These are phyloP conservation scores for Pinna nobilis DNA, from an alignment of 1,140 invertebrate genomes.

Conservation along the genomic window DNA sequence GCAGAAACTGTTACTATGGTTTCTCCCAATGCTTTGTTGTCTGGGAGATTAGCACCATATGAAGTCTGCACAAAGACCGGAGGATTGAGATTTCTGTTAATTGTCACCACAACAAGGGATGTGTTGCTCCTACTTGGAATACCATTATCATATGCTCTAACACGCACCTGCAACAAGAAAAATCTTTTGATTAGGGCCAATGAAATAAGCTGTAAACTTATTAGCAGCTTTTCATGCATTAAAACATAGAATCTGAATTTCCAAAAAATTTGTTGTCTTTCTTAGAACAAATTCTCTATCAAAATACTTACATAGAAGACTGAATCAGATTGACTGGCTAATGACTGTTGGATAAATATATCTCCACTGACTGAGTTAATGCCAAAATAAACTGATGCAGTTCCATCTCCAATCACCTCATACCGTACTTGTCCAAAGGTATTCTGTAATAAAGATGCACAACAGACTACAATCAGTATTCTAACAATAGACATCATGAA, in stretches of 20 bases:
- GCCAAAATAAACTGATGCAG: constrained; percentile 45
- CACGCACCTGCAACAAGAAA: constrained; percentile 42
- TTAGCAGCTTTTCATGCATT: too few relatives aligned
- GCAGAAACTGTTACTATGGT: constrained; percentile 40
- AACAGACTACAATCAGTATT: too few relatives aligned
- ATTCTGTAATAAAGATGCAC: constrained; percentile 7
- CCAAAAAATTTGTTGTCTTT: too few relatives aligned
- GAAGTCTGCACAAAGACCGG: constrained; percentile 40
- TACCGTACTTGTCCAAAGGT: constrained; percentile 46
- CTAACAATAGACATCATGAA: too few relatives aligned
- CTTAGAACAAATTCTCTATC: too few relatives aligned
- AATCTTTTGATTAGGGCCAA: too few relatives aligned
- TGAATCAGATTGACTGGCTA: constrained; percentile 3
- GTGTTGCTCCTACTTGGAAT: constrained; percentile 50
- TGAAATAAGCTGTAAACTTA: background rate
- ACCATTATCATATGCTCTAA: constrained; percentile 60
- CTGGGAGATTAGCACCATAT: constrained; percentile 13
- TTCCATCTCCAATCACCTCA: constrained; percentile 54
- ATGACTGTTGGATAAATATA: constrained; percentile 7
- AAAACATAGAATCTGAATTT: too few relatives aligned
- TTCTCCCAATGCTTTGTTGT: constrained; percentile 28
- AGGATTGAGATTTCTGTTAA: constrained; percentile 54
- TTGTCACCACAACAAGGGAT: constrained; percentile 46
- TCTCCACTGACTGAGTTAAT: constrained; percentile 9
- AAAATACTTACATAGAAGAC: constrained; percentile 35